Conservation (phyloP, 2,888 invertebrate species). For the Lumbricus terrestris region DNA sequence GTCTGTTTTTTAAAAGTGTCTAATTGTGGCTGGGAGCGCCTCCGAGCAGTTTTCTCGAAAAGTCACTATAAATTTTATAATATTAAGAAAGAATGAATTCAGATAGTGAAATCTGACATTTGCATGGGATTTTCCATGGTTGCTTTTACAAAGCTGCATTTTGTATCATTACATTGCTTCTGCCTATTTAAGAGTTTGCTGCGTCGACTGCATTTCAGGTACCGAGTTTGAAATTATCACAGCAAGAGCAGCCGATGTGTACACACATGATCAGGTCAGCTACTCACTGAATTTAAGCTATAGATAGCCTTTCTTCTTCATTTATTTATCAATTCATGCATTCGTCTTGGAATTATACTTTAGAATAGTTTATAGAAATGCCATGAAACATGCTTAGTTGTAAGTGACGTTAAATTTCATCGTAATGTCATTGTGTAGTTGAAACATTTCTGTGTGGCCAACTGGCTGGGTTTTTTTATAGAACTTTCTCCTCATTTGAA, state of each 20-base stretch:
- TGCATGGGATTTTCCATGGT: no score
- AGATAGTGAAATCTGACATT: not conserved
- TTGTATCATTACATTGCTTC: not conserved
- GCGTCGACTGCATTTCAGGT: conserved; percentile 42
- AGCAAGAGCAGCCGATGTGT: conserved; percentile 44
- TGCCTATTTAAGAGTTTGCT: not conserved
- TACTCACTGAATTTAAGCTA: not conserved
- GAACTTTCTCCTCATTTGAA: not conserved
- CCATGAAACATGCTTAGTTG: not conserved
- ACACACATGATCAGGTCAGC: conserved; percentile 28
- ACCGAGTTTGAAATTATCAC: conserved; percentile 50
- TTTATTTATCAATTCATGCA: not conserved
- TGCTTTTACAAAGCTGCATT: no score
- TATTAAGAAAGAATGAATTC: no score
- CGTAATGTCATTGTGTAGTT: not conserved
- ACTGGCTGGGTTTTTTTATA: not conserved
- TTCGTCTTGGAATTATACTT: not conserved
- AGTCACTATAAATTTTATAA: no score
- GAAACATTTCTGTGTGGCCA: not conserved
- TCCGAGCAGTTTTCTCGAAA: no score
- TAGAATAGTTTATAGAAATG: not conserved
- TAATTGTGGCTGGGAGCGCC: no score
- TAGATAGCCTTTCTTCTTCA: not conserved
- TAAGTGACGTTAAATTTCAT: not conserved
- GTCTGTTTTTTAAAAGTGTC: no score